Conservation (phyloP, 2,113 vertebrate genomes). For the Caloenas nicobarica region DNA sequence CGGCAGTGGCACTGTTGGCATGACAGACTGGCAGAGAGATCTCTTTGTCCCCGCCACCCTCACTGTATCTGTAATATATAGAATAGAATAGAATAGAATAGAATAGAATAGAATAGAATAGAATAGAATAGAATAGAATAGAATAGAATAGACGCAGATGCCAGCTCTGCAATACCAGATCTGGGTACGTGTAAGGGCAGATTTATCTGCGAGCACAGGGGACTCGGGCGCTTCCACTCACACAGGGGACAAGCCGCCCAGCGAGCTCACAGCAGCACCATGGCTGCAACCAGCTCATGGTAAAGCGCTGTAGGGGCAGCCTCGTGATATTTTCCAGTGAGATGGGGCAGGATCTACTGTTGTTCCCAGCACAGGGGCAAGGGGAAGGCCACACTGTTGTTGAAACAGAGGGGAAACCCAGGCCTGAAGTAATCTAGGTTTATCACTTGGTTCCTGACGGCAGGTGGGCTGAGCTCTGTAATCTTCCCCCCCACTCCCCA, state of each 20-base stretch:
- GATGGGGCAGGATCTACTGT: not conserved
- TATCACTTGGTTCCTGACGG: not conserved
- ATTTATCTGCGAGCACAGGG: not conserved
- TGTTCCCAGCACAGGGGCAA: not conserved
- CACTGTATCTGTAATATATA: not conserved
- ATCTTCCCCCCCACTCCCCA: not conserved
- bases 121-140: not conserved
- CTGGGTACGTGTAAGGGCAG: not conserved
- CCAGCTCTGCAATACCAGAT: not conserved
- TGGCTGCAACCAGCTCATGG: not conserved
- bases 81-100: not conserved
- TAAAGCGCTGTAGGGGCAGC: not conserved
- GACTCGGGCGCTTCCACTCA: not conserved
- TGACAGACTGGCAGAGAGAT: not conserved
- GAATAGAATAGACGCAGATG: not conserved
- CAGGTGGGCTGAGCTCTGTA: not conserved
- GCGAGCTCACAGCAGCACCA: fast-evolving
- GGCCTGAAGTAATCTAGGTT: not conserved
- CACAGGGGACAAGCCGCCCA: not conserved
- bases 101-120: fast-evolving
- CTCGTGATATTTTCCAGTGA: not conserved
- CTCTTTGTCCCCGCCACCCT: not conserved
- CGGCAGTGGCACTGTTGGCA: not conserved
- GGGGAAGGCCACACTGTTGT: not conserved
- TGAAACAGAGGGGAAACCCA: not conserved